Conservation (phyloP, 2,888 invertebrate species). For the Reticulitermes lucifugus region DNA sequence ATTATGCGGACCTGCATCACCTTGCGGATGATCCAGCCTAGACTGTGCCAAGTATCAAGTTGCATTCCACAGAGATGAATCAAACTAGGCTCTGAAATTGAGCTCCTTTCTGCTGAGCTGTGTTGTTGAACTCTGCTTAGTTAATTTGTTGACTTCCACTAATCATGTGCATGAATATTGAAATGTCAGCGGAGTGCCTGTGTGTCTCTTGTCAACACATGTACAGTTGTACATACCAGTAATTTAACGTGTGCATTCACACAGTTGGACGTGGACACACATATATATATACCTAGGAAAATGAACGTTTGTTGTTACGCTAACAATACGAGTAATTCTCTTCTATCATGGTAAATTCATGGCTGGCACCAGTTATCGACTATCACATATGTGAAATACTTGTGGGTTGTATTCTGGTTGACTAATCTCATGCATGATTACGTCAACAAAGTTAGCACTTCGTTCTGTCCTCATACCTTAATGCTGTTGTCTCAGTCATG, state of each 20-base stretch:
- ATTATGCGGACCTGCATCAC: constrained; percentile 89
- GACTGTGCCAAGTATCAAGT: background rate
- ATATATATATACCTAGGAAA: background rate
- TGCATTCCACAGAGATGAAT: background rate
- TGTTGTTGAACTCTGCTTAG: background rate
- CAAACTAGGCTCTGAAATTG: background rate
- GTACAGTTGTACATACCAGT: background rate
- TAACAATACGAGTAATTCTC: background rate
- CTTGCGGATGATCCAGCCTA: constrained; percentile 63
- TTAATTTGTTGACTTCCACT: constrained; percentile 16
- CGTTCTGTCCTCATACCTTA: background rate
- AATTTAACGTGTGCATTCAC: background rate
- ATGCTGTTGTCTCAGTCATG: constrained; percentile 6
- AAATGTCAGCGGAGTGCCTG: background rate
- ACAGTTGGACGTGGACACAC: background rate
- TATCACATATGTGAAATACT: too few species aligned
- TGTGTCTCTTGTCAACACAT: background rate
- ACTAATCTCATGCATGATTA: background rate
- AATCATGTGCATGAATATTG: background rate
- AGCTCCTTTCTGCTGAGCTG: too few species aligned
- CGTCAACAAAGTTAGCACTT: constrained; percentile 7
- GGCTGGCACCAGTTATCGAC: too few species aligned
- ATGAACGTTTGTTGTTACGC: background rate
- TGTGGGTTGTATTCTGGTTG: background rate
- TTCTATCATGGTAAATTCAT: too few species aligned